phyloP scores from a whole-genome alignment of 2,113 vertebrate species.

The Todiramphus saurophagus region DNA sequence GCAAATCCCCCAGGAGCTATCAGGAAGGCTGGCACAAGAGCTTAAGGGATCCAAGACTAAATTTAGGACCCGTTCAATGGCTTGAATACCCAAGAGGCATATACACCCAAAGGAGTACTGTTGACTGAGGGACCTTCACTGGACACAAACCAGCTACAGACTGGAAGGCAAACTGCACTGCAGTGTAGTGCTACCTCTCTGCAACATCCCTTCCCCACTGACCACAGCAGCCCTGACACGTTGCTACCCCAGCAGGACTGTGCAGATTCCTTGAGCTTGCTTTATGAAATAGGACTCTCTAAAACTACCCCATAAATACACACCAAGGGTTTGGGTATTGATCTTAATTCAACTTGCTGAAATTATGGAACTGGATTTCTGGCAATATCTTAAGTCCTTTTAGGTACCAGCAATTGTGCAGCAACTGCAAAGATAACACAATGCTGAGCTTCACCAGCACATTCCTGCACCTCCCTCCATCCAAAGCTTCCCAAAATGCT shows the following conservation, averaged over 20 bases:
- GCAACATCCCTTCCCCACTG: not conserved
- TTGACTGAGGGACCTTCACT: not conserved
- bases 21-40: not conserved
- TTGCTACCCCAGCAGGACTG: not conserved
- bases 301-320: not conserved
- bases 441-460: not conserved
- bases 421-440: not conserved
- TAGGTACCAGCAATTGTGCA: not conserved
- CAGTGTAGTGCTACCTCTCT: not conserved
- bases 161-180: not conserved
- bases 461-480: not conserved
- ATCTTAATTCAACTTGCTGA: not conserved
- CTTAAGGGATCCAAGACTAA: not conserved
- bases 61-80: not conserved
- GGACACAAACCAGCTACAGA: not conserved
- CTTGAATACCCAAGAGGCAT: not conserved
- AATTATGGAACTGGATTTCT: not conserved
- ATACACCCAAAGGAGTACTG: not conserved
- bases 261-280: not conserved
- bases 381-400: not conserved
- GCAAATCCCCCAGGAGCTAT: not conserved
- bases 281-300: not conserved
- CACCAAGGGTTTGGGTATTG: not conserved
- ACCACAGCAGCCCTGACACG: not conserved
- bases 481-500: not conserved